phyloP scores from a whole-genome alignment of 2,888 invertebrate genomes.

The Crioceris asparagi region DNA sequence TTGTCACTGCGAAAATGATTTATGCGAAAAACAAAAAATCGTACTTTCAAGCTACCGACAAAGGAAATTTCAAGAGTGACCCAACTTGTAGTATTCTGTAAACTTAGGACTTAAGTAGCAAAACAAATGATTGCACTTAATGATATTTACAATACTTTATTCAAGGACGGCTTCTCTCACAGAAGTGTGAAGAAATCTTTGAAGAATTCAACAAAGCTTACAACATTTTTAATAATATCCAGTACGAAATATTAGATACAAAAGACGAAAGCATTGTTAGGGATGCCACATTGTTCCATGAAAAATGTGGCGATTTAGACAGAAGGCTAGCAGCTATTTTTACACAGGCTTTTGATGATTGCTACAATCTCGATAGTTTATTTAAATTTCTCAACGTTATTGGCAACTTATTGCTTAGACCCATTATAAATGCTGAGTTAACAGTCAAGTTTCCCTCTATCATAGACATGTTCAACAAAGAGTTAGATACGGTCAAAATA shows the following conservation, averaged over 20 bases:
- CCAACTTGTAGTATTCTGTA: too few relatives aligned
- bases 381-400: slow-evolving; percentile 44
- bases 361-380: slow-evolving; percentile 51
- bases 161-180: slow-evolving; percentile 32
- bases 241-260: slow-evolving; percentile 67
- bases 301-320: slow-evolving; percentile 60
- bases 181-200: slow-evolving; percentile 30
- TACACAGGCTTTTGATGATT: slow-evolving; percentile 71
- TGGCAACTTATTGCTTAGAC: slow-evolving; percentile 63
- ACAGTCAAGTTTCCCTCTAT: slow-evolving; percentile 54
- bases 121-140: too few relatives aligned
- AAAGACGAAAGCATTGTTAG: slow-evolving; percentile 53
- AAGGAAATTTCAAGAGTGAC: too few relatives aligned
- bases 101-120: too few relatives aligned
- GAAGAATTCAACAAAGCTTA: slow-evolving; percentile 36
- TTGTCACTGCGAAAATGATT: too few relatives aligned
- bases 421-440: slow-evolving; percentile 61
- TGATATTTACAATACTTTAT: too few relatives aligned
- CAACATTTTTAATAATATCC: slow-evolving; percentile 42
- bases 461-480: slow-evolving; percentile 52
- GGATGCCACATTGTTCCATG: slow-evolving; percentile 54
- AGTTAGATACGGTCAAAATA: slow-evolving; percentile 55
- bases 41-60: too few relatives aligned
- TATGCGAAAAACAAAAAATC: too few relatives aligned
- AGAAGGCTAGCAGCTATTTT: slow-evolving; percentile 69